Conservation (phyloP, 2,888 invertebrate genomes). For the Xestia rhomboidea region DNA sequence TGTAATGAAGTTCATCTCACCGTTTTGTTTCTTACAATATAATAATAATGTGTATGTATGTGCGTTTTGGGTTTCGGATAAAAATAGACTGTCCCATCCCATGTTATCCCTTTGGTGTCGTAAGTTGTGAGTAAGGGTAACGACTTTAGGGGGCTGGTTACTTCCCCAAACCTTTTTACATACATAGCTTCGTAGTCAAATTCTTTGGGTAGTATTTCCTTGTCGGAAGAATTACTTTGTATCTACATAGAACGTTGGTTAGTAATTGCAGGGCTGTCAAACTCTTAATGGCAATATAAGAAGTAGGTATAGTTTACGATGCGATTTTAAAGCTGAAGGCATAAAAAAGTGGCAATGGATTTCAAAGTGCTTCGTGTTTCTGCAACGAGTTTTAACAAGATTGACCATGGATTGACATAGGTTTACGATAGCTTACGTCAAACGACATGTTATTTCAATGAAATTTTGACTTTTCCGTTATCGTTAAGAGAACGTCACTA, state of each 20-base stretch:
- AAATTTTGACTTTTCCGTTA: not conserved
- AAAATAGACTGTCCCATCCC: conserved; percentile 17
- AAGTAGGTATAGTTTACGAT: no score
- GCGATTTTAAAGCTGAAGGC: not conserved
- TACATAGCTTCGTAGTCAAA: conserved; percentile 9
- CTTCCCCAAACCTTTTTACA: conserved; percentile 11
- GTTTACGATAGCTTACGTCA: not conserved
- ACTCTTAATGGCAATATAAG: not conserved
- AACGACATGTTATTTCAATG: not conserved
- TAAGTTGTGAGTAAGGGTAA: conserved; percentile 44
- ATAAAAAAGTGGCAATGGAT: not conserved
- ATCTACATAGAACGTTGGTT: not conserved
- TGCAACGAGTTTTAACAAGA: not conserved
- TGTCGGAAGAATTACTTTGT: not conserved
- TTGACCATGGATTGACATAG: not conserved
- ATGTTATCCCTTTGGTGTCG: conserved; percentile 32
- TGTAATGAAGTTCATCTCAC: not conserved
- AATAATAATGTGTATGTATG: not conserved
- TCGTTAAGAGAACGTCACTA: not conserved
- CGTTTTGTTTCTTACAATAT: not conserved
- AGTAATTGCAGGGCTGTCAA: no score
- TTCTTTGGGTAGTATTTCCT: conserved; percentile 1
- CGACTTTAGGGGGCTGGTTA: conserved; percentile 28
- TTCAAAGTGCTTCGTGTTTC: not conserved
- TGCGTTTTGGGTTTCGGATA: not conserved